phyloP scores from a whole-genome alignment of 1,140 invertebrate species.

The Ceratoteleas bidentatus region DNA sequence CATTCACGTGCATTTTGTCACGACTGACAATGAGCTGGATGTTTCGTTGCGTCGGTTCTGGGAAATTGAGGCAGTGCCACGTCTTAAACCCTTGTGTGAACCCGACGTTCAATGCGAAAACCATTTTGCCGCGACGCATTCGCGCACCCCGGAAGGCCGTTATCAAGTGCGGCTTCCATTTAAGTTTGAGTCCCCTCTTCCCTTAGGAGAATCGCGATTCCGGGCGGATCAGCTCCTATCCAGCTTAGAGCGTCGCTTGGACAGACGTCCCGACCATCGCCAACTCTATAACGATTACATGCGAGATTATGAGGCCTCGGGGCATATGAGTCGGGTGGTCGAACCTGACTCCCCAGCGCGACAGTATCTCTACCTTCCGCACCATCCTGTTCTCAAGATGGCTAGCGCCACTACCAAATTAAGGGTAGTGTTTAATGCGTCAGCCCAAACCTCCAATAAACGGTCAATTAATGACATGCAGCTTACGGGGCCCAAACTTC shows the following conservation, averaged over 20 bases:
- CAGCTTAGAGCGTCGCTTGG: not conserved
- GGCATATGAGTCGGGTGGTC: not conserved
- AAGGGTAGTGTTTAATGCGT: too few relatives aligned
- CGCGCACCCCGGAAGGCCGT: not conserved
- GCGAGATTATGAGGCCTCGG: not conserved
- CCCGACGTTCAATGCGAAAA: not conserved
- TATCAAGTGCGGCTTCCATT: slow-evolving; percentile 20
- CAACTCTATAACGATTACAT: not conserved
- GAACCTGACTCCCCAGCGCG: not conserved
- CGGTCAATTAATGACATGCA: too few relatives aligned
- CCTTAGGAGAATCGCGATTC: not conserved
- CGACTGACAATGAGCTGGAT: not conserved
- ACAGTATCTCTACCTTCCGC: not conserved
- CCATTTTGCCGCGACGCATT: not conserved
- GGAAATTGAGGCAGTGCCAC: not conserved
- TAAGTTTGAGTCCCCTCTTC: not conserved
- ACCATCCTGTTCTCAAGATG: slow-evolving; percentile 7
- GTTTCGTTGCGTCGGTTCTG: not conserved
- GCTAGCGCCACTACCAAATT: slow-evolving; percentile 8
- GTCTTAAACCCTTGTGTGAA: too few relatives aligned
- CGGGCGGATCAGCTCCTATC: not conserved
- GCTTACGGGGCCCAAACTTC: too few relatives aligned
- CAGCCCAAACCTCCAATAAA: too few relatives aligned
- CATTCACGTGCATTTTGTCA: too few relatives aligned
- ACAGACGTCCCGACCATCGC: not conserved